Evolutionary conservation across 2,113 vertebrate species (phyloP), one percentile per base, ranked within the genome.

Genomic region (Zosterops japonicus): DNA sequence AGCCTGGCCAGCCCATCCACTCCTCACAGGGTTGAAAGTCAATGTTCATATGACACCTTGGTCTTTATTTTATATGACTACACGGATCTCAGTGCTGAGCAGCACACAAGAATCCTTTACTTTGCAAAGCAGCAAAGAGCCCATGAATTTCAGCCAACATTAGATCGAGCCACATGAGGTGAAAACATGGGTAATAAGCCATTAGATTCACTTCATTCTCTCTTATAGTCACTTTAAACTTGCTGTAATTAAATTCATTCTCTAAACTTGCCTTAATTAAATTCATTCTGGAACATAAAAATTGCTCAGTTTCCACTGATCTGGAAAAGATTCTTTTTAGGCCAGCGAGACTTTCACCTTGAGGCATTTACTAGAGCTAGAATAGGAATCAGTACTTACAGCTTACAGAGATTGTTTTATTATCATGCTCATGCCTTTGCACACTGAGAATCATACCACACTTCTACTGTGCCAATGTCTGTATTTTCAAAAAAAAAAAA

Each of bases 301-400:
- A 95, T 68, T 2, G 0, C 47, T 71, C 27, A 0, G 2, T 79
- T 93, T 78, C 65, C 89, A 90, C 70, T 95, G 74, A 94, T 94
- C 65, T 89, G 91, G 82, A 96, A 97, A 89, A 65, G 28, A 9
- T 31, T 92, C 53, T 95, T 93, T 91, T 95, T 61, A 94, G 91
- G 93, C 74, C 83, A 93, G 81, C n/a, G 83, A 78, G 20, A 47
- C 20, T 90, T 83, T 75, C 49, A 86, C 89, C 84, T 84, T 60
- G 59, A 93, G 93, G 70, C 78, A 64, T 59, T 93, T 87, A 68
- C 65, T 76, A 41, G 60, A 89, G 84, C 50, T 72, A 53, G 81
- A 59, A 20, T 29, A 79, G 81, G 46, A 89, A 61, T 79, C 53
- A 13, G 70, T 57, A 53, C 89, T 67, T 70, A 33, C 2, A 85